Evolutionary conservation across 2,113 vertebrate species (phyloP).

Genomic region (Calyptomena viridis): DNA sequence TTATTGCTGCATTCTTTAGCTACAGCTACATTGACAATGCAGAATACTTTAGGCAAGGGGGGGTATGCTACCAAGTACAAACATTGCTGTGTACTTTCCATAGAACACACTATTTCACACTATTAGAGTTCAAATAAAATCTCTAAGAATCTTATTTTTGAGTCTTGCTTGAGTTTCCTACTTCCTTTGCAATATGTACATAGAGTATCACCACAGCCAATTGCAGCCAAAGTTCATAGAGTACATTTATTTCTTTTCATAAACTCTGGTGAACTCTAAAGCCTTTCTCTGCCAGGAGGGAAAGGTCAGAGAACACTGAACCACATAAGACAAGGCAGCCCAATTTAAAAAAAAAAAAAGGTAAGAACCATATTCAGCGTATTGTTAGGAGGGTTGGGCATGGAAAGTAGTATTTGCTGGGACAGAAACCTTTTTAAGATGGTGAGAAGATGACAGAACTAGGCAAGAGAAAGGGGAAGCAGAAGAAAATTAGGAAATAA

Average conservation of each 20-base stretch:
- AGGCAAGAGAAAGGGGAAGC: background rate
- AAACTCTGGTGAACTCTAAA: background rate
- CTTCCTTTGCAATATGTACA: background rate
- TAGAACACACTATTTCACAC: background rate
- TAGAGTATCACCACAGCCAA: background rate
- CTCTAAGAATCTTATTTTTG: background rate
- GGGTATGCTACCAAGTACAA: background rate
- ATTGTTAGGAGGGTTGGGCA: background rate
- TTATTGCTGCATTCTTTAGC: background rate
- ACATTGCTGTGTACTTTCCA: background rate
- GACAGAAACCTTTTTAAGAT: background rate
- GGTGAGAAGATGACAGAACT: background rate
- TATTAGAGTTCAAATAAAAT: background rate
- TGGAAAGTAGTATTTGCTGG: background rate
- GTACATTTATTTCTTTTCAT: background rate
- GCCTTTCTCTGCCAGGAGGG: background rate
- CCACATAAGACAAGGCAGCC: background rate
- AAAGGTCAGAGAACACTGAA: background rate
- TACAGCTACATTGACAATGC: background rate
- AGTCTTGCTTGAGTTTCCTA: background rate
- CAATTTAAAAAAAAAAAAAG: background rate
- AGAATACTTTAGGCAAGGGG: background rate
- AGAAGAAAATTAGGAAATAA: background rate
- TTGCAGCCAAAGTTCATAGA: background rate
- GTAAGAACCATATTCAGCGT: background rate